These are phyloP conservation scores for Stichodactyla helianthus DNA, from an alignment of 64 coral and sea anemone genomes.

Conservation along the genomic window DNA sequence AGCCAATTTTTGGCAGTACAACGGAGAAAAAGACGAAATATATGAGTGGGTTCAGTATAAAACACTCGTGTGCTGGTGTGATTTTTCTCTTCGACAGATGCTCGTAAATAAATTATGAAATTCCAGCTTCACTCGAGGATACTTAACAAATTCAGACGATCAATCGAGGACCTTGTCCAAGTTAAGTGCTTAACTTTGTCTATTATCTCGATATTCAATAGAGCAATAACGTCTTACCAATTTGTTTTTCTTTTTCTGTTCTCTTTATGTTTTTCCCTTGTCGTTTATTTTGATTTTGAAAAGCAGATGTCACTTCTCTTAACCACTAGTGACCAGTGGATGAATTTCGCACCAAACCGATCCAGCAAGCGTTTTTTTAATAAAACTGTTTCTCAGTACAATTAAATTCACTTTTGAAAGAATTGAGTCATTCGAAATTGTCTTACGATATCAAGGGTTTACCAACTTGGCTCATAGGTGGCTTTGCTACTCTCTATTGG, in stretches of 20 bases:
- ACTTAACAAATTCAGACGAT: background rate
- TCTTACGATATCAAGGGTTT: background rate
- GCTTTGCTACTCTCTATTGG: background rate
- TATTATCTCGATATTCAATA: background rate
- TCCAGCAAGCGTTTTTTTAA: background rate
- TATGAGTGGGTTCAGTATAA: too few relatives aligned
- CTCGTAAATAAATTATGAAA: background rate
- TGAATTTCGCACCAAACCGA: background rate
- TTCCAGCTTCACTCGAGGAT: background rate
- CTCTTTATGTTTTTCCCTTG: background rate
- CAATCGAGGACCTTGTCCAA: background rate
- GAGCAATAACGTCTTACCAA: background rate
- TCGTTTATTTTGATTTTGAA: background rate
- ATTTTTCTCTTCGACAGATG: too few relatives aligned
- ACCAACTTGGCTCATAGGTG: constrained; percentile 6
- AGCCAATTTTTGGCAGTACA: too few relatives aligned
- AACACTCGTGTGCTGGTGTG: too few relatives aligned
- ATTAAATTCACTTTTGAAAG: background rate
- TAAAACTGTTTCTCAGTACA: background rate
- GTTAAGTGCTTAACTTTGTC: background rate
- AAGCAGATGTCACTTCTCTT: background rate
- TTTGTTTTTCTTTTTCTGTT: background rate
- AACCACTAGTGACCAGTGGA: background rate
- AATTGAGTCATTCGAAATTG: constrained; percentile 7
- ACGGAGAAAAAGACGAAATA: too few relatives aligned